Base-by-base conservation (phyloP, 2,797 vertebrate species). In the Ctenopoma multispine region DNA sequence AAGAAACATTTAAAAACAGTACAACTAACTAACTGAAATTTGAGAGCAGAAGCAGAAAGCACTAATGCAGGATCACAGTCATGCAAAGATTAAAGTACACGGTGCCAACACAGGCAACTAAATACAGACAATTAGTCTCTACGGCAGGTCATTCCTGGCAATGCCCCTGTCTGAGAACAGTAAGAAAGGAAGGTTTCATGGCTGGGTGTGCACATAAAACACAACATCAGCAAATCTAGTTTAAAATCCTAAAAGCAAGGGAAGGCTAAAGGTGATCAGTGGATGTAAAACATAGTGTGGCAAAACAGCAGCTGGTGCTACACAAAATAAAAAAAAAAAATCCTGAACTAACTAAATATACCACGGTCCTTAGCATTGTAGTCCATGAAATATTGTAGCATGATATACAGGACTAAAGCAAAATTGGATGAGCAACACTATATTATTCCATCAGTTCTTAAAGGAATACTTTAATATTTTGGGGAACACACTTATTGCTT, bases 221-320 rank as follows among this genome's bases (percentile, higher is more conserved):
- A 44, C 46, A 50, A 18, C 5, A 14, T 75, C 63, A 66, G 53
- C 64, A 77, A 57, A 81, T 36, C 38, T 23, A 18, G 14, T 41
- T 20, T 68, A 64, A 79, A 34, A 18, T 41, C 24, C 7, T 34
- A 36, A 74, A 85, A 68, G 40, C 29, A 47, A 66, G n/a, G 17
- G 69, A 68, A 69, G 60, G 61, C 50, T 56, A 34, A 75, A 78
- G 36, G 68, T 70, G 48, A 72, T 63, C 27, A 20, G 46, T 46
- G n/a, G 61, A 54, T 53, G 53, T 53, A 56, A 79, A 86, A 64
- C 46, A 29, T 20, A 23, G 23, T 41, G 29, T 31, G 41, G 53
- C 15, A 38, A 63, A 68, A 69, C 46, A 73, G 55, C 36, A 50
- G 72, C 9, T 1, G 4, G 20, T 55, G 46, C 4, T 41, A 7